These are phyloP conservation scores for Sparidentex hasta DNA, from an alignment of 2,797 vertebrate species.

Conservation along the genomic window DNA sequence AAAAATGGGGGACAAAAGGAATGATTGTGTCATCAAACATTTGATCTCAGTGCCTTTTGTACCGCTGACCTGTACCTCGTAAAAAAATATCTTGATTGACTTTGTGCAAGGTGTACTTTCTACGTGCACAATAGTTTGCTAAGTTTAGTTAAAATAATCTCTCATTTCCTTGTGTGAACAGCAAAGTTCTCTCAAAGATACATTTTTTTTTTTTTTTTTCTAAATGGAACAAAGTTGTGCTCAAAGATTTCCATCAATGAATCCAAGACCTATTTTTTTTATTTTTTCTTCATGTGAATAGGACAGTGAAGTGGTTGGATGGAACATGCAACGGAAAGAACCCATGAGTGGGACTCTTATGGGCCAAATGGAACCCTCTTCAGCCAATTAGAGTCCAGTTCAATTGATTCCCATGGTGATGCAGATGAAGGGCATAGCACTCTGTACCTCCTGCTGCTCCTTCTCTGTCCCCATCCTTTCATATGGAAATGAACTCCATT, in stretches of 20 bases:
- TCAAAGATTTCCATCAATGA: conserved; percentile 49
- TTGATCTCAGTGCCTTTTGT: conserved; percentile 52
- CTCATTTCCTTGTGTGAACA: not conserved
- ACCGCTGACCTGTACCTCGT: conserved; percentile 35
- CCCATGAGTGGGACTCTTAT: conserved; percentile 68
- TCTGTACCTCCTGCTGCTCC: conserved; percentile 64
- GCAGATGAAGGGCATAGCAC: conserved; percentile 72
- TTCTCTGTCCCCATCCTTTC: conserved; percentile 72
- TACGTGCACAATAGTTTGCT: not conserved
- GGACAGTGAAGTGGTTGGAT: conserved; percentile 72
- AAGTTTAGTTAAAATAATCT: not conserved
- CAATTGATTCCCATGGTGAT: conserved; percentile 83
- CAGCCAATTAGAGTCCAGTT: conserved; percentile 72
- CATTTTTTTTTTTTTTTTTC: not conserved
- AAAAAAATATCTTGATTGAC: conserved; percentile 36
- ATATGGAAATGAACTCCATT: conserved; percentile 75
- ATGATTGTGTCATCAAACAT: conserved; percentile 65
- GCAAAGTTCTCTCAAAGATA: conserved; percentile 20
- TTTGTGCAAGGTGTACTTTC: conserved; percentile 28
- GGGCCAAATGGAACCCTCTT: conserved; percentile 77
- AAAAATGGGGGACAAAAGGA: not conserved
- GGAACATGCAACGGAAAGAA: conserved; percentile 64
- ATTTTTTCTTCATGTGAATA: conserved; percentile 68
- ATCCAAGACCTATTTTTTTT: conserved; percentile 53
- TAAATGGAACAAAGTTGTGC: conserved; percentile 34